These are phyloP conservation scores for Xylota sylvarum DNA, from an alignment of 2,888 invertebrate genomes.

Conservation along the genomic window DNA sequence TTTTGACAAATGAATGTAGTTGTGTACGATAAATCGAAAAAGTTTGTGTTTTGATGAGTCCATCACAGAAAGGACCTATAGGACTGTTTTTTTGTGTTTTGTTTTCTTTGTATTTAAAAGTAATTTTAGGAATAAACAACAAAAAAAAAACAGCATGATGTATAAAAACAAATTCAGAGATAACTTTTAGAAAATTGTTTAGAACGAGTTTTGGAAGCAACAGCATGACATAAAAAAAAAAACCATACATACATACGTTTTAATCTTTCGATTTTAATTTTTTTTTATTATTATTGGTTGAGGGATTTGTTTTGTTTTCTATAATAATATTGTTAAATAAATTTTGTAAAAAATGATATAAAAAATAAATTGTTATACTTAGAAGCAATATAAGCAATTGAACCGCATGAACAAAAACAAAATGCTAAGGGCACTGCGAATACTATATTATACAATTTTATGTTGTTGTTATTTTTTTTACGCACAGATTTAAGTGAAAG, in stretches of 20 bases:
- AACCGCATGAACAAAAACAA: constrained; percentile 57
- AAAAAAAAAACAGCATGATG: constrained; percentile 59
- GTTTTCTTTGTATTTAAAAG: constrained; percentile 32
- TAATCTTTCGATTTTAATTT: constrained; percentile 22
- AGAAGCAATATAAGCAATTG: constrained; percentile 52
- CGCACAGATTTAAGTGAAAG: constrained; percentile 29
- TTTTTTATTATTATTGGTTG: constrained; percentile 54
- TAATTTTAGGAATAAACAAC: constrained; percentile 37
- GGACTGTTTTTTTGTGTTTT: constrained; percentile 16
- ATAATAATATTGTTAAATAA: constrained; percentile 45
- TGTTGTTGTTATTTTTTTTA: constrained; percentile 39
- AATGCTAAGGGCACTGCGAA: constrained; percentile 52
- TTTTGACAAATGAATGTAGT: constrained; percentile 70
- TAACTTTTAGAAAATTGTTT: constrained; percentile 31
- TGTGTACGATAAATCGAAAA: constrained; percentile 59
- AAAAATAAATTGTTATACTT: constrained; percentile 20
- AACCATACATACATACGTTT: constrained; percentile 1
- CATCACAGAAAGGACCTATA: constrained; percentile 19
- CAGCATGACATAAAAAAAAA: constrained; percentile 31
- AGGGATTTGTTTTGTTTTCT: constrained; percentile 50
- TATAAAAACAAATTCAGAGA: constrained; percentile 18
- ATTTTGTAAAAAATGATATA: constrained; percentile 16
- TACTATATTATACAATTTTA: constrained; percentile 27
- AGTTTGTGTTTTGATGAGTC: constrained; percentile 30
- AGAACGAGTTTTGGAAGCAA: constrained; percentile 23